Base-by-base conservation (phyloP, 2,888 invertebrate genomes). In the Pinctada fucata region DNA sequence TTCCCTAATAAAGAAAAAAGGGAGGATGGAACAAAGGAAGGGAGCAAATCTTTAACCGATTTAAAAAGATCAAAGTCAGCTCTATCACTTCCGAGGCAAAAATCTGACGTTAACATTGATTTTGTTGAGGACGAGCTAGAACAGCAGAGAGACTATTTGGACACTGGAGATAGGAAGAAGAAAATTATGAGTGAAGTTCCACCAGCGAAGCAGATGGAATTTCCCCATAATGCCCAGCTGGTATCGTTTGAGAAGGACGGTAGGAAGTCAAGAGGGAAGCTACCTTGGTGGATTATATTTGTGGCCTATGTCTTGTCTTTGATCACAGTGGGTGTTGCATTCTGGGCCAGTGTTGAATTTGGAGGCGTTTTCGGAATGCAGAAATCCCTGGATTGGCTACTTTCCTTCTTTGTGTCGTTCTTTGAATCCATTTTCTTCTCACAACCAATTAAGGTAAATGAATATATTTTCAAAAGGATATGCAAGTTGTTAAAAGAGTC, bases 341-440 rank as follows among this genome's bases (percentile, higher is more conserved):
- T 85, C 76, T 88, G 86, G 82, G 81, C 83, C 4, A 82, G 83
- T 69, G 79, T 88, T 78, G 84, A 88, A 80, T 79, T 81, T 79
- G 79, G 84, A 80, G 86, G 87, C 47, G 82, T 82, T 48, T 87
- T 87, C 84, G 87, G 87, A 13, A 78, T 72, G n/a, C 79, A 82
- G 48, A 87, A 86, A 72, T 86, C 87, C 3, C 72, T 82, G 13
- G 79, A 83, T 52, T 88, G 87, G 87, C 82, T 88, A 6, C 77
- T 86, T 2, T 76, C 85, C 3, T 86, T 88, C 79, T 79, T 88
- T 65, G 78, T 89, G 51, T 85, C 87, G 10, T 83, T 86, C 67
- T 69, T 87, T 70, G 84, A 88, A 76, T 88, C 88, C 6, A 84
- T 88, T 51, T 78, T 88, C 76, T 73, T 89, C 69, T 82, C 88